A percentile compares a stretch with the other conserved stretches of the same genome.
Evolutionary conservation across 2,888 invertebrate species (phyloP).

Genomic region (Phortica okadai): DNA sequence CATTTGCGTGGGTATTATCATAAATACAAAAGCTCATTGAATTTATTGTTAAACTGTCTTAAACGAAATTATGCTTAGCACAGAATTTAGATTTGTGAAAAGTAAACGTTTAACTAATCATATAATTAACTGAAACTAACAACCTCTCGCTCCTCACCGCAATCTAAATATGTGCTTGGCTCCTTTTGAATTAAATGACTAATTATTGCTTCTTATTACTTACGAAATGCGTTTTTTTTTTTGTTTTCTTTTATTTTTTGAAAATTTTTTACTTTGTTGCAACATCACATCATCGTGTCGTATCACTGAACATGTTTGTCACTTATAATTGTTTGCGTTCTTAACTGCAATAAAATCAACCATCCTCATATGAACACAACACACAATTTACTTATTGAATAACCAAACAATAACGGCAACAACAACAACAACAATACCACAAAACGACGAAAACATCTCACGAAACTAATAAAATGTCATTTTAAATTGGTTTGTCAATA

Average conservation of each 20-base stretch:
- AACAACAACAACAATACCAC: conserved; percentile 39
- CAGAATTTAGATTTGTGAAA: too few relatives aligned
- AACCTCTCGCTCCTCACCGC: too few relatives aligned
- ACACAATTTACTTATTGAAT: background rate
- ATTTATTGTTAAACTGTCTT: too few relatives aligned
- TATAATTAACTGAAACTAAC: too few relatives aligned
- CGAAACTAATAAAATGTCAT: background rate
- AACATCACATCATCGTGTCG: background rate
- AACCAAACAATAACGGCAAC: conserved; percentile 42
- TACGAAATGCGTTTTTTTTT: background rate
- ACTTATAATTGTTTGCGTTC: background rate
- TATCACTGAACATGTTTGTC: background rate
- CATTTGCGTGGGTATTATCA: background rate
- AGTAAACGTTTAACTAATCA: too few relatives aligned
- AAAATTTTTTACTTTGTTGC: background rate
- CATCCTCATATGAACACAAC: background rate
- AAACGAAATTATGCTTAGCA: too few relatives aligned
- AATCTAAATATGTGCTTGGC: too few relatives aligned
- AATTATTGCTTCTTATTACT: background rate
- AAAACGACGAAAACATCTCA: conserved; percentile 31
- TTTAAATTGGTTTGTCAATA: conserved; percentile 19
- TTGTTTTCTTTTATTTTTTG: background rate
- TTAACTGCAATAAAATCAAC: background rate
- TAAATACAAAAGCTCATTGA: too few relatives aligned
- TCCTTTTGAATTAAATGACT: too few relatives aligned